Evolutionary conservation across 1,140 invertebrate genomes (phyloP), one percentile per base, ranked within the genome.

Genomic region (Drosophila funebris): DNA sequence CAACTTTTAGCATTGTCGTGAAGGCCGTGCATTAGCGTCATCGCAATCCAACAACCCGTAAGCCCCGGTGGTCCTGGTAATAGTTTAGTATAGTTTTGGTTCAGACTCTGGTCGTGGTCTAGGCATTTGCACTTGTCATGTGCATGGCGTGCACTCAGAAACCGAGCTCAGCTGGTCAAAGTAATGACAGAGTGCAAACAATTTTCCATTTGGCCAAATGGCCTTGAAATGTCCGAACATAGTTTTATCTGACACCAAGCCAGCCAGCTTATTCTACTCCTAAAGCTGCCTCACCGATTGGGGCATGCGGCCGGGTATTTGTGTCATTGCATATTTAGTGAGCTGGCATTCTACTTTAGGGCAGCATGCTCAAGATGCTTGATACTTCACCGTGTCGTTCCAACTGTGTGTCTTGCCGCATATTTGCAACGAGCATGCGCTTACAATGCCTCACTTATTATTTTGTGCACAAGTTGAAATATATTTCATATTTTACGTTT

Each of bases 401-500:
- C 52, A 56, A 24, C 27, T 54, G 71, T n/a, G 16, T 36, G 31
- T 46, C 29, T 62, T 75, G 70, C 62, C 58, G 81, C 74, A 85
- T 85, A 82, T 80, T 81, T 85, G 46, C 69, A 62, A 22, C 36
- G 27, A 63, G 50, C 43, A 52, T 27, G 39, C 54, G 36, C 39
- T 29, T 8, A 43, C 18, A 63, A 85, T 85, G 83, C 83, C 62
- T 58, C 83, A 87, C 75, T 78, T 83, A 88, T 48, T 48, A 57
- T 43, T 82, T 73, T 73, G 29, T 62, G 69, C 76, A 76, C 82
- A 87, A 87, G 83, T 83, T 87, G 68, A 88, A 87, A 83, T 83
- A 87, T 88, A 88, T 87, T 88, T 87, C 83, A 87, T 87, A 88
- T 88, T 87, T 87, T 88, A 87, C 83, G 80, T 78, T 81, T 66